Conservation (phyloP, 2,888 invertebrate species). For the Oxytorus armatus region DNA sequence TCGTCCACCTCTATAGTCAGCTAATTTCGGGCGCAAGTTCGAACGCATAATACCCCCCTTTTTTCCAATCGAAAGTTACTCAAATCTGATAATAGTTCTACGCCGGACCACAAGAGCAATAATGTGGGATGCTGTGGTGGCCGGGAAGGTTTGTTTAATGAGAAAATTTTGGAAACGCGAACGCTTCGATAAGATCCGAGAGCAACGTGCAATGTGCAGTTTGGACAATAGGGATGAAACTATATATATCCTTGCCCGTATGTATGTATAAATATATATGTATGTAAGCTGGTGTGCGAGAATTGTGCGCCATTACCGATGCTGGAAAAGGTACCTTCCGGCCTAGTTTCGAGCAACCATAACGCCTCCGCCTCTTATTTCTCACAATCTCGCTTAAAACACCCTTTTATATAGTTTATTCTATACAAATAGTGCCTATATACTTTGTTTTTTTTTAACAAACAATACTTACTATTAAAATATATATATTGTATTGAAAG, state of each 20-base stretch:
- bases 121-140: not conserved
- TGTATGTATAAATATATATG: not conserved
- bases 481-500: not conserved
- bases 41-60: too few species aligned
- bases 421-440: slow-evolving; percentile 37
- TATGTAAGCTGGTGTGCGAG: slow-evolving; percentile 7
- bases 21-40: too few species aligned
- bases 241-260: slow-evolving; percentile 4
- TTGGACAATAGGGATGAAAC: slow-evolving; percentile 44
- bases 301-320: too few species aligned
- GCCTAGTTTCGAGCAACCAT: slow-evolving; percentile 51
- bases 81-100: too few species aligned
- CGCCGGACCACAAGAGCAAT: not conserved
- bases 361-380: slow-evolving; percentile 22
- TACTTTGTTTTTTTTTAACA: slow-evolving; percentile 27
- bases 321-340: slow-evolving; percentile 53
- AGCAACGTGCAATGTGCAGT: slow-evolving; percentile 16
- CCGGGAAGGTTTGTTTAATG: slow-evolving; percentile 20
- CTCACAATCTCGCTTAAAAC: not conserved
- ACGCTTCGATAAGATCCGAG: slow-evolving; percentile 42
- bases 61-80: too few species aligned
- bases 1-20: too few species aligned
- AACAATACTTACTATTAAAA: slow-evolving; percentile 8
- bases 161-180: slow-evolving; percentile 50
- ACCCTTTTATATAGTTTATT: slow-evolving; percentile 23